Base-by-base conservation (phyloP, 2,888 invertebrate species). In the Cylloceria caligata region DNA sequence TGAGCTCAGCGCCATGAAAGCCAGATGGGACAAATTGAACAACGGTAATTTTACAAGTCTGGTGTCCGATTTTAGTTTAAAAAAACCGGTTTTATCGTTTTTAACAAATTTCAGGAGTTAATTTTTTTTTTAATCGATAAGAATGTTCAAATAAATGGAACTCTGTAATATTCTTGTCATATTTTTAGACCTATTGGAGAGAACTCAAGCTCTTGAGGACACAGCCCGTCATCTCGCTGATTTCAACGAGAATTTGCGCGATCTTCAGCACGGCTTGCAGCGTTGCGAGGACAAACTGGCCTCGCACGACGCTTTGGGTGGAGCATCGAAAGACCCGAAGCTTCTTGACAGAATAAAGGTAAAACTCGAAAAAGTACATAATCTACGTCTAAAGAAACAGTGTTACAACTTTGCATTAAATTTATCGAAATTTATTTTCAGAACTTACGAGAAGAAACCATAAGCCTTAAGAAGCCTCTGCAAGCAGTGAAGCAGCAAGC, bases 11-110 rank as follows among this genome's bases (percentile, higher is more conserved):
- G 95, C 95, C 86, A 95, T 98, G 92, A 97, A 97, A 93, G 96
- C 96, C 85, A 94, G 98, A 86, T 99, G 99, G 99, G 98, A 99
- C 89, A 95, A 95, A 88, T 94, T 99, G 7, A 98, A 98, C 93
- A 97, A 97, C 89, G 97, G 96, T 94, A 86, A 84, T 85, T 30
- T 65, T n/a, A n/a, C n/a, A n/a, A n/a, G n/a, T n/a, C n/a, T n/a
- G n/a, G n/a, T n/a, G n/a, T n/a, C n/a, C n/a, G n/a, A n/a, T n/a
- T n/a, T n/a, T n/a, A n/a, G n/a, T n/a, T n/a, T n/a, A n/a, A n/a
- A n/a, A n/a, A n/a, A n/a, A n/a, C n/a, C n/a, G n/a, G n/a, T n/a
- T n/a, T n/a, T n/a, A n/a, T n/a, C n/a, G n/a, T n/a, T n/a, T n/a
- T n/a, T n/a, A n/a, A n/a, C n/a, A n/a, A n/a, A n/a, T n/a, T n/a